Conservation (phyloP, 2,113 vertebrate species). For the Naja naja region DNA sequence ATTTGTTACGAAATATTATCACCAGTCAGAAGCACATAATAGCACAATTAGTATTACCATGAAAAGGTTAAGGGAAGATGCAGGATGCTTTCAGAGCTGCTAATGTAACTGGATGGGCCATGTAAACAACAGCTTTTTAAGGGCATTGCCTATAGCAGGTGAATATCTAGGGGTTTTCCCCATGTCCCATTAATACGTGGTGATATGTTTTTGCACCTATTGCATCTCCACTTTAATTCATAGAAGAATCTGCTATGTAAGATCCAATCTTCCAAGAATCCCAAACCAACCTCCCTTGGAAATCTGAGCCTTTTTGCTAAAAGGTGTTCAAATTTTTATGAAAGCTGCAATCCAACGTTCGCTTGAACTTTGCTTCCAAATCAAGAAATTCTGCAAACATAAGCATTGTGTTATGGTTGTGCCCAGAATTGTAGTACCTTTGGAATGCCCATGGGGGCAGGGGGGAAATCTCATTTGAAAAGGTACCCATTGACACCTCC, state of each 20-base stretch:
- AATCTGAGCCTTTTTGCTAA: not conserved
- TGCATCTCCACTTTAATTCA: constrained; percentile 20
- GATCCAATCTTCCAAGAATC: constrained; percentile 6
- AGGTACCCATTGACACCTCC: too few species aligned
- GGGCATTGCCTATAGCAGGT: constrained; percentile 5
- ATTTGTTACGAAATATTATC: constrained; percentile 17
- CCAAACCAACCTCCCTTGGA: constrained; percentile 5
- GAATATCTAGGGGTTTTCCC: constrained; percentile 1
- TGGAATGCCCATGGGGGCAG: not conserved
- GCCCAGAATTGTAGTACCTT: not conserved
- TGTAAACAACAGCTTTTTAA: constrained; percentile 35
- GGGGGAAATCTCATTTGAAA: not conserved
- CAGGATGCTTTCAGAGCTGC: constrained; percentile 48
- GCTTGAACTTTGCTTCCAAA: not conserved
- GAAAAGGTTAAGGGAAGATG: constrained; percentile 54
- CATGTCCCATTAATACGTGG: constrained; percentile 35
- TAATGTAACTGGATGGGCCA: constrained; percentile 47
- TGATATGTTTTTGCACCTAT: constrained; percentile 27
- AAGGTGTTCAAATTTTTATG: not conserved
- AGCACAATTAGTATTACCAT: constrained; percentile 44
- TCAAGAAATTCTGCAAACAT: not conserved
- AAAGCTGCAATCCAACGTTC: not conserved
- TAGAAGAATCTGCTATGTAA: not conserved
- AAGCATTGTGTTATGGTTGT: not conserved
- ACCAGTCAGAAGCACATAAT: constrained; percentile 32